Evolutionary conservation across 1,140 invertebrate genomes (phyloP), one percentile per base, ranked within the genome.

Genomic region (Heliothis virescens): DNA sequence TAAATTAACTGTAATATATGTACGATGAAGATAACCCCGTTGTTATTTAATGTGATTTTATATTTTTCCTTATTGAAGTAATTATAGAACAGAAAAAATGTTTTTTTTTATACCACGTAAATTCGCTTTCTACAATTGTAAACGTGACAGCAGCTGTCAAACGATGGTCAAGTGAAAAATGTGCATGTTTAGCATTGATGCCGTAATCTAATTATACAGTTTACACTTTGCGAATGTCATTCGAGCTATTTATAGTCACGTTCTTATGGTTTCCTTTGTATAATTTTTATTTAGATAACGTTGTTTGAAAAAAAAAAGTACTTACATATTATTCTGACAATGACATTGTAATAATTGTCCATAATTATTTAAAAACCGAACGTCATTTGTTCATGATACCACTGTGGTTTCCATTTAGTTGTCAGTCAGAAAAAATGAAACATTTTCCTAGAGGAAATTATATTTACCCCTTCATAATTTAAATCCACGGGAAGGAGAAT

Each of bases 151-250:
- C 47, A 0, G 67, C 67, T 71, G 67, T 71, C 67, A 71, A 13
- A 71, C 18, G 21, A 13, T 71, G 67, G 48, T 52, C 26, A 71
- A 13, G 12, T 71, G 67, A 71, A 71, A 71, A 71, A 71, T 71
- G 67, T 52, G 7, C 67, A 29, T 29, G 67, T 71, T 71, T 71
- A 52, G 48, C 67, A 13, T 15, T 29, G 48, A 50, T 29, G 48
- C 48, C 18, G 67, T 71, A 71, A 71, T 71, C 48, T 53, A 71
- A 71, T 71, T 71, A 71, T 71, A 71, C 21, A 52, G 48, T 71
- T 71, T 13, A 48, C 13, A 71, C 47, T 71, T 71, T 15, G 18
- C 67, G 7, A 71, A 12, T 71, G 67, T 29, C 21, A 71, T 29
- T 29, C 67, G 29, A 52, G 5, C 29, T 71, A 71, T 71, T 67